Base-by-base conservation (phyloP, 2,888 invertebrate species). In the Dynastes grantii region DNA sequence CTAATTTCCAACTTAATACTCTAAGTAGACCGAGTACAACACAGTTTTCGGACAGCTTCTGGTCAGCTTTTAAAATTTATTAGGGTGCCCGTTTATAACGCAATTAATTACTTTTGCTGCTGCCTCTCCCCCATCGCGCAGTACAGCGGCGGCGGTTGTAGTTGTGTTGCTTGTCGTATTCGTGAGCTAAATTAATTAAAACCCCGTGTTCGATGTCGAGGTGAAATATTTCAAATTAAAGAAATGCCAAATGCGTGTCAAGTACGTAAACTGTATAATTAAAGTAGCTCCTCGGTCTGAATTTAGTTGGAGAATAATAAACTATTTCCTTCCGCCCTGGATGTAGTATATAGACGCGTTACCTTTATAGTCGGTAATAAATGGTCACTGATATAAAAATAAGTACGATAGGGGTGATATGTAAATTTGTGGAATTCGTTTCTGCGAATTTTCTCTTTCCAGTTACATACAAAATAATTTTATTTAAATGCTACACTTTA, bases 151-250 rank as follows among this genome's bases (percentile, higher is more conserved):
- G 22, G n/a, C 29, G n/a, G 29, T 67, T 37, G 68, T 75, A 61
- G 45, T 63, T 29, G 11, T 61, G 27, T 61, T 68, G 67, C 16
- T 45, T 75, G 73, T 61, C 68, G 67, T 55, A 61, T 67, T 77
- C 77, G 68, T 77, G 77, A 77, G 77, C 68, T 77, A 77, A 77
- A 77, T 77, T 77, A 77, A 77, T 77, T 77, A 77, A 77, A 77
- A 77, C 77, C 58, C 58, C 68, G 40, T 64, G 63, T 67, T 61
- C 68, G 49, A 67, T 67, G 77, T 68, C 77, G 61, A 53, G 49
- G 68, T 68, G 77, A 77, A 68, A 68, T 77, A 76, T 67, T 76
- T 58, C 68, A 49, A 77, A 77, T 67, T 77, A 77, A 77, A 77
- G 77, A 77, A 77, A 77, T 68, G 45, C 58, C 55, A 55, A 77